Evolutionary conservation across 2,113 vertebrate genomes (phyloP).

Genomic region (Chlamydotis undulata): DNA sequence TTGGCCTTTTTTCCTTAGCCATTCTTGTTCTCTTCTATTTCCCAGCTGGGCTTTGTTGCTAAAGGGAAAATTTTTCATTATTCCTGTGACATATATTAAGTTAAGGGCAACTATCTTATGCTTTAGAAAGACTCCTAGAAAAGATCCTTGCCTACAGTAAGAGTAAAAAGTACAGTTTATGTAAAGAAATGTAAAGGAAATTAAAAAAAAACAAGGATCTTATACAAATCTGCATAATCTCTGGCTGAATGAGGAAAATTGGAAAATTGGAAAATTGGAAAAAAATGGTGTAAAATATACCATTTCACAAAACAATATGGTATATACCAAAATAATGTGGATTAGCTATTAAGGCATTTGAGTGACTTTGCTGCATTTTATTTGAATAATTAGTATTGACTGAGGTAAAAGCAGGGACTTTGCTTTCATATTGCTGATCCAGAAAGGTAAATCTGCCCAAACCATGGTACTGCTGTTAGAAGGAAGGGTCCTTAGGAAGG

Average conservation of each 20-base stretch:
- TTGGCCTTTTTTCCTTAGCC: neutral
- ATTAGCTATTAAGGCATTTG: neutral
- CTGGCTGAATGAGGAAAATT: neutral
- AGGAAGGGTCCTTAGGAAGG: neutral
- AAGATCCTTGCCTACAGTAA: neutral
- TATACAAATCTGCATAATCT: neutral
- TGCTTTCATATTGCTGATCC: neutral
- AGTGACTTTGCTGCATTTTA: neutral
- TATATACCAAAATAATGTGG: neutral
- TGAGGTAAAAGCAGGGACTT: neutral
- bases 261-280: neutral
- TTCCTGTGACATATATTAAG: neutral
- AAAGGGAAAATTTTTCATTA: neutral
- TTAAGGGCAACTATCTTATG: neutral
- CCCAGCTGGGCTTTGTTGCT: neutral
- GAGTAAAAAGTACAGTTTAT: neutral
- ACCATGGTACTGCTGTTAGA: neutral
- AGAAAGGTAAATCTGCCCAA: neutral
- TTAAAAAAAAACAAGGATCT: neutral
- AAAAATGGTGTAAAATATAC: neutral
- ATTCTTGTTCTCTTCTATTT: neutral
- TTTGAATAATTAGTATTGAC: neutral
- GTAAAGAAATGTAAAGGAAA: neutral
- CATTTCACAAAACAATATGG: neutral
- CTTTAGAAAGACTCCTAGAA: neutral